Evolutionary conservation across 1,140 invertebrate species (phyloP).

Genomic region (Cecropterus lyciades): DNA sequence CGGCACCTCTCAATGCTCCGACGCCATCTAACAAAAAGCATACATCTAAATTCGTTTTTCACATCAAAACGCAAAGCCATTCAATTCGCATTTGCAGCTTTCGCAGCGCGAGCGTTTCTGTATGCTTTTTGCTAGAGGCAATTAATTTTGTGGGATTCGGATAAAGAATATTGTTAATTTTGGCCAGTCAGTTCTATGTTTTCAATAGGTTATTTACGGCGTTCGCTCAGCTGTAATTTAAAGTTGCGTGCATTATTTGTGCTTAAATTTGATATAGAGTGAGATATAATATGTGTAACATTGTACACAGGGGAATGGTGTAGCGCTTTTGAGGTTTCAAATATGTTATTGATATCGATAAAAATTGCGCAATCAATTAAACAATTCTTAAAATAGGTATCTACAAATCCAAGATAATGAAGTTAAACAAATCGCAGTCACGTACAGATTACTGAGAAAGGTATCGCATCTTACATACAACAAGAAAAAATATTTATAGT

Average conservation of each 20-base stretch:
- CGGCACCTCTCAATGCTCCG: constrained; percentile 36
- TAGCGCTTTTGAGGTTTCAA: too few species aligned
- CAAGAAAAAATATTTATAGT: not conserved
- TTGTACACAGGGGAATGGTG: too few species aligned
- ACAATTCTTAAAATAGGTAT: too few species aligned
- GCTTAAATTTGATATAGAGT: too few species aligned
- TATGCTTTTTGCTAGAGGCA: constrained; percentile 72
- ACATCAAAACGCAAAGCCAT: constrained; percentile 61
- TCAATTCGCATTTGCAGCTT: constrained; percentile 65
- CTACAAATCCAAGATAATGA: too few species aligned
- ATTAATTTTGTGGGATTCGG: constrained; percentile 15
- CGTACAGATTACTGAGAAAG: not conserved
- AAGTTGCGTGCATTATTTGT: not conserved
- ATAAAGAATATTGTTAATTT: constrained; percentile 2
- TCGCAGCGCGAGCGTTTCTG: constrained; percentile 55
- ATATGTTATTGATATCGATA: too few species aligned
- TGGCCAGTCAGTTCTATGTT: not conserved
- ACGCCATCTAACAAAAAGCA: constrained; percentile 70
- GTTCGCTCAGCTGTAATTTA: not conserved
- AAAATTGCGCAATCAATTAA: too few species aligned
- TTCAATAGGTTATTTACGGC: not conserved
- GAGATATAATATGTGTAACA: too few species aligned
- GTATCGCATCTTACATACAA: constrained; percentile 3
- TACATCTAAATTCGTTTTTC: constrained; percentile 56
- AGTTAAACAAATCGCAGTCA: too few species aligned